A percentile compares a stretch with the other conserved stretches of the same genome.
Conservation (phyloP, 2,797 vertebrate genomes). For the Buphagus erythrorhynchus region DNA sequence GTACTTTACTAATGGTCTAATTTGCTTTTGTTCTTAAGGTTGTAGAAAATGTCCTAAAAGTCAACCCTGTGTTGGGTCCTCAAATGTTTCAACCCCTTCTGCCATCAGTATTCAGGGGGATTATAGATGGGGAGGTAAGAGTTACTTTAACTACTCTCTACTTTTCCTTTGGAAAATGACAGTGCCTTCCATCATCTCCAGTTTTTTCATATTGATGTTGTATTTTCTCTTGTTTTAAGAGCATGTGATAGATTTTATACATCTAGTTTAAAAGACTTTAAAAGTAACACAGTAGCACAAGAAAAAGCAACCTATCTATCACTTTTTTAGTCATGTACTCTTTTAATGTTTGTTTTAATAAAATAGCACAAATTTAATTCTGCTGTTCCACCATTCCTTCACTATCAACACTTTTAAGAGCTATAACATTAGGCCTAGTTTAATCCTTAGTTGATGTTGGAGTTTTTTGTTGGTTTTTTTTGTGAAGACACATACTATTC, state of each 20-base stretch:
- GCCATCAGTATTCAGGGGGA: conserved; percentile 88
- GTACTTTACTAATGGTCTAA: background rate
- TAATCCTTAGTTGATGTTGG: background rate
- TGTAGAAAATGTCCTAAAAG: conserved; percentile 93
- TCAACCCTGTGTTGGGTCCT: conserved; percentile 88
- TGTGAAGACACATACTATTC: background rate
- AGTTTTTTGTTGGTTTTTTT: accelerated
- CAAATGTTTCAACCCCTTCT: conserved; percentile 94
- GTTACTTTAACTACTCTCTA: background rate
- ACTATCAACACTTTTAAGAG: background rate
- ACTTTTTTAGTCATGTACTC: background rate
- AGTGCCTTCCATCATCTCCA: background rate
- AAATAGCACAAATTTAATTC: background rate
- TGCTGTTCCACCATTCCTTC: background rate
- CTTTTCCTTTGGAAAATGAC: background rate
- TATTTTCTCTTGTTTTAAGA: background rate
- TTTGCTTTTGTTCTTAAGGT: conserved; percentile 82
- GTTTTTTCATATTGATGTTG: background rate
- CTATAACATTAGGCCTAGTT: background rate
- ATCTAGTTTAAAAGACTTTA: background rate
- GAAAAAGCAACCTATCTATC: background rate
- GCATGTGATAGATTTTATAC: background rate
- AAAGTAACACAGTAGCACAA: background rate
- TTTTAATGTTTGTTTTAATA: background rate
- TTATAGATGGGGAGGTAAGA: conserved; percentile 94